Conservation (phyloP, 2,888 invertebrate genomes). For the Lacanobia wlatinum region DNA sequence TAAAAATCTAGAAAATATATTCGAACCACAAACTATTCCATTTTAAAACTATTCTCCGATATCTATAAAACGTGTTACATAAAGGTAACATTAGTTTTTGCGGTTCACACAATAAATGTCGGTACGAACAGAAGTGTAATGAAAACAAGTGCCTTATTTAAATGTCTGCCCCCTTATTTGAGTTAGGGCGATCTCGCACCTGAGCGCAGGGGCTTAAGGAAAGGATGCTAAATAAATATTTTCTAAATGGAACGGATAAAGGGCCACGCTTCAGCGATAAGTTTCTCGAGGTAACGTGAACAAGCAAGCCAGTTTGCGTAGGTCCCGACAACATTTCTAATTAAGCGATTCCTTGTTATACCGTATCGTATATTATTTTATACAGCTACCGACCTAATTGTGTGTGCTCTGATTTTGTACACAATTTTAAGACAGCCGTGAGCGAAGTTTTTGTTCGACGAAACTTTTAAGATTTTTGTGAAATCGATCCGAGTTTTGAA, state of each 20-base stretch:
- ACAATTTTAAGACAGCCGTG: constrained; percentile 41
- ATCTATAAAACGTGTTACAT: constrained; percentile 49
- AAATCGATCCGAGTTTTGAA: constrained; percentile 46
- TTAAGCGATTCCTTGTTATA: constrained; percentile 79
- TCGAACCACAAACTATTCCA: constrained; percentile 17
- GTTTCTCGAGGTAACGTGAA: constrained; percentile 81
- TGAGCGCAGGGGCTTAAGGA: constrained; percentile 86
- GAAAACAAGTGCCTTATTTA: constrained; percentile 86
- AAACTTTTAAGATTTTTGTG: constrained; percentile 45
- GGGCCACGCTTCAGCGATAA: constrained; percentile 86
- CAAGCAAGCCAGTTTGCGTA: constrained; percentile 82
- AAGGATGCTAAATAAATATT: constrained; percentile 89
- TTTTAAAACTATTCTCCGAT: constrained; percentile 28
- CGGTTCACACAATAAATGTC: constrained; percentile 67
- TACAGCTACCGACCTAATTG: constrained; percentile 55
- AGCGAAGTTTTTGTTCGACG: constrained; percentile 46
- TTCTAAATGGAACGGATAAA: constrained; percentile 87
- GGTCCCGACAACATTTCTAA: constrained; percentile 82
- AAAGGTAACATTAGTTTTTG: constrained; percentile 58
- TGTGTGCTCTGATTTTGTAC: constrained; percentile 59
- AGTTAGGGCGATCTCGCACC: constrained; percentile 87
- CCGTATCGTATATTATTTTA: constrained; percentile 66
- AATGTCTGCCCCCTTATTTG: constrained; percentile 86
- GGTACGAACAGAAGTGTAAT: constrained; percentile 76
- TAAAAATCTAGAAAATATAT: constrained; percentile 17